phyloP scores from a whole-genome alignment of 2,888 invertebrate species.

The Scaptomyza parva region DNA sequence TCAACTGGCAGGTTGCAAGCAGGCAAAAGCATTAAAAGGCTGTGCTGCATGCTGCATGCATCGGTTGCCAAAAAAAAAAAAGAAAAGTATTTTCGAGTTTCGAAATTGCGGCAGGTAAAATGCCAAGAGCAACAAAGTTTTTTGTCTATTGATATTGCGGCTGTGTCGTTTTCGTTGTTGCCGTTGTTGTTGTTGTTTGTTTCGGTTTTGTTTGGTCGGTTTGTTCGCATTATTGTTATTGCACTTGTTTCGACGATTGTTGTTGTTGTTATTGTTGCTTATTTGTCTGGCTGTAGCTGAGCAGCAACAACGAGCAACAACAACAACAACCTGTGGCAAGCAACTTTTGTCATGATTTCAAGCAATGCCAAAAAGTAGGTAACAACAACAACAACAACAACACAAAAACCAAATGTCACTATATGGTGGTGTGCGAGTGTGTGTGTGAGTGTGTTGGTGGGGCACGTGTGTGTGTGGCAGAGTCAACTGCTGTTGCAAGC shows the following conservation, averaged over 20 bases:
- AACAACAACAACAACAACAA: too few relatives aligned
- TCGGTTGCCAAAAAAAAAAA: slow-evolving; percentile 5
- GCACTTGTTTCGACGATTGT: slow-evolving; percentile 19
- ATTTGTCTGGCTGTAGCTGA: slow-evolving; percentile 10
- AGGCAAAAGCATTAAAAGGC: slow-evolving; percentile 29
- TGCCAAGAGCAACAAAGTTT: slow-evolving; percentile 18
- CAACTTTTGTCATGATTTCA: slow-evolving; percentile 56
- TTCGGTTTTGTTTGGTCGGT: slow-evolving; percentile 15
- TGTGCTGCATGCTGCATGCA: slow-evolving; percentile 2
- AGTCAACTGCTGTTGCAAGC: slow-evolving; percentile 52
- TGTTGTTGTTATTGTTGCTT: too few relatives aligned
- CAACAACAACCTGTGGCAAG: slow-evolving; percentile 56
- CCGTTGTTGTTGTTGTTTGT: slow-evolving; percentile 23
- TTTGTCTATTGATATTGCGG: slow-evolving; percentile 48
- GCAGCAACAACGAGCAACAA: slow-evolving; percentile 7
- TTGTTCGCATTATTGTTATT: slow-evolving; percentile 49
- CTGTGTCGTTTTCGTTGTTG: too few relatives aligned
- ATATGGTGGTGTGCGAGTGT: neutral
- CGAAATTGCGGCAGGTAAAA: slow-evolving; percentile 35
- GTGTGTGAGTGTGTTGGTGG: neutral
- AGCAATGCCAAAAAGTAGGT: slow-evolving; percentile 55
- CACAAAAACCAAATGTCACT: slow-evolving; percentile 42
- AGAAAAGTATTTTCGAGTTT: slow-evolving; percentile 17
- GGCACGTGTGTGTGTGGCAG: slow-evolving; percentile 10
- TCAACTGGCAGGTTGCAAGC: slow-evolving; percentile 20